Base-by-base conservation (phyloP, 2,888 invertebrate species). In the Tipula confusa region DNA sequence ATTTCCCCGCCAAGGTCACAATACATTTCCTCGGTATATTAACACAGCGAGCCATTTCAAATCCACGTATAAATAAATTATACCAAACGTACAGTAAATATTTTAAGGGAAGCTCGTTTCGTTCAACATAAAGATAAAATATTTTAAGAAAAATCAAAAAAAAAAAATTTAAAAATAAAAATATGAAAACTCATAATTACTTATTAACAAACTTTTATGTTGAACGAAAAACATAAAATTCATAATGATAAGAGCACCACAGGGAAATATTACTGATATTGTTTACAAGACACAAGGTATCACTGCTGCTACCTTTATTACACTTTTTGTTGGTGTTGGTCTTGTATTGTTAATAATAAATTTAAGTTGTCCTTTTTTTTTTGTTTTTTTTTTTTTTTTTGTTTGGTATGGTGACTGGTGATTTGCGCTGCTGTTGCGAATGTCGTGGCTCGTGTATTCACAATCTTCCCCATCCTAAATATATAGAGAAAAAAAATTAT, bases 221-320 rank as follows among this genome's bases (percentile, higher is more conserved):
- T 64, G 64, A 64, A 64, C 64, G 64, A 64, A n/a, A n/a, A 64
- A 64, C 64, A 64, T 64, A 64, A 64, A 64, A 64, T 64, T 80
- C 80, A 80, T 80, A 29, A 80, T 31, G 80, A 80, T 80, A 80
- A 80, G 80, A 31, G 80, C 80, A 80, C 80, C 80, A 80, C 31
- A 80, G 80, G 80, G 80, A 80, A 31, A 80, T 29, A 80, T 80
- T 80, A 80, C 80, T 80, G 29, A 29, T 80, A 31, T 80, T 29
- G 80, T 80, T 80, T 64, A 64, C 64, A 64, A 64, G 64, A 24
- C 64, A 64, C 64, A 64, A 64, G 64, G 64, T 64, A 64, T 64
- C 64, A 64, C 64, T 64, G 64, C 64, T 64, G 64, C 64, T 64
- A 64, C 64, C 64, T 64, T 64, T 64, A 64, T 64, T 64, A 64